Percentiles rank a stretch among this genome's conserved stretches.
These are phyloP conservation scores for Rhyacophila brunnea DNA, from an alignment of 1,140 invertebrate species.

Conservation along the genomic window DNA sequence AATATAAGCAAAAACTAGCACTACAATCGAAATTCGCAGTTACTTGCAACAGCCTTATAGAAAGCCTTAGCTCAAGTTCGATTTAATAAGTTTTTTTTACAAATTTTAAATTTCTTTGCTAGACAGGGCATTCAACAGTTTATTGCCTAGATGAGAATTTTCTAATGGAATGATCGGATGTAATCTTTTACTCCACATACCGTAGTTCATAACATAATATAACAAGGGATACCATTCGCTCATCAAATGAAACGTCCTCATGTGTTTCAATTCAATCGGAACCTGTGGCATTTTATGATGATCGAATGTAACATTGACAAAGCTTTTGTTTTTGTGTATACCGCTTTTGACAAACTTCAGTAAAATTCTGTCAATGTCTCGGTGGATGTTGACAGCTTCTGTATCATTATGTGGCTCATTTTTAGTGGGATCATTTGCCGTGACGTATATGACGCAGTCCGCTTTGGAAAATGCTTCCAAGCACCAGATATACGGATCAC, in stretches of 20 bases:
- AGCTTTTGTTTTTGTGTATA: constrained; percentile 7
- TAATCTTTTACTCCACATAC: constrained; percentile 9
- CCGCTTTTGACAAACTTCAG: constrained; percentile 14
- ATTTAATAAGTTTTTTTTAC: too few relatives aligned
- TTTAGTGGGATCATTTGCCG: too few relatives aligned
- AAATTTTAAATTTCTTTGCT: background rate
- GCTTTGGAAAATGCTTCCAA: constrained; percentile 16
- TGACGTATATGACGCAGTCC: constrained; percentile 21
- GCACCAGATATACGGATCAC: constrained; percentile 30
- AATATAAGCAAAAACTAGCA: background rate
- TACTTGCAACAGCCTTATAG: background rate
- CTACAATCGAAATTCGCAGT: background rate
- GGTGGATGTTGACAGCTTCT: constrained; percentile 14
- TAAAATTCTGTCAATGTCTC: constrained; percentile 25
- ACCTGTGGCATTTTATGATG: constrained; percentile 9
- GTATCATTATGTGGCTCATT: background rate
- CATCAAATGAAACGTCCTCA: constrained; percentile 14
- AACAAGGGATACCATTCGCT: constrained; percentile 17
- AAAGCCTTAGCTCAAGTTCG: too few relatives aligned
- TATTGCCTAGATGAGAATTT: background rate
- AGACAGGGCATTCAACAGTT: background rate
- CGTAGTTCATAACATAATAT: constrained; percentile 8
- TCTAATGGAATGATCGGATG: background rate
- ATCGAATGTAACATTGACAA: constrained; percentile 24
- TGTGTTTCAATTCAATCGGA: constrained; percentile 10